phyloP scores from a whole-genome alignment of 92 coral and sea anemone genomes.

The Diadumene lineata region DNA sequence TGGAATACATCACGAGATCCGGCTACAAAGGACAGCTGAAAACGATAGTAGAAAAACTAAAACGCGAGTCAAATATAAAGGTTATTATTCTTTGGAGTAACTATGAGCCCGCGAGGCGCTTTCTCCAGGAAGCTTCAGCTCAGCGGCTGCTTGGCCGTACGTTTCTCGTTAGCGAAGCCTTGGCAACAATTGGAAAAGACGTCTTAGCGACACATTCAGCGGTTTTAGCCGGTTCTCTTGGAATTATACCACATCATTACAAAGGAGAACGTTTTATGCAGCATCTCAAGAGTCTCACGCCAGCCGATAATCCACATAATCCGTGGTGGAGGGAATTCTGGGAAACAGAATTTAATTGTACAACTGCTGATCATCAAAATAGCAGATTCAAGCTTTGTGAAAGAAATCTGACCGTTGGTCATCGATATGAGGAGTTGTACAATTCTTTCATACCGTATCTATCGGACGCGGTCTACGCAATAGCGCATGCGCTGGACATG shows the following conservation, averaged over 20 bases:
- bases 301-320: slow-evolving; percentile 15
- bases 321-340: slow-evolving; percentile 77
- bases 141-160: slow-evolving; percentile 65
- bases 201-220: slow-evolving; percentile 47
- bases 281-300: slow-evolving; percentile 36
- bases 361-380: slow-evolving; percentile 8
- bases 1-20: slow-evolving; percentile 63
- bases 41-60: slow-evolving; percentile 54
- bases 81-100: slow-evolving; percentile 67
- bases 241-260: slow-evolving; percentile 52
- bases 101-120: slow-evolving; percentile 55
- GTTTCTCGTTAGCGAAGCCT: slow-evolving; percentile 65
- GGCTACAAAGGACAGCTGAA: slow-evolving; percentile 51
- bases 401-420: slow-evolving; percentile 10
- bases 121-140: slow-evolving; percentile 53
- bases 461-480: slow-evolving; percentile 66
- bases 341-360: slow-evolving; percentile 27
- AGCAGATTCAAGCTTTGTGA: slow-evolving; percentile 18
- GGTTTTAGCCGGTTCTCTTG: slow-evolving; percentile 60
- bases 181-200: slow-evolving; percentile 63
- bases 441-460: slow-evolving; percentile 70
- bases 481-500: slow-evolving; percentile 60
- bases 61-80: slow-evolving; percentile 50
- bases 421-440: slow-evolving; percentile 45
- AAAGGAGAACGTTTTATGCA: slow-evolving; percentile 25